Conservation (phyloP, 30 jellyfish, hydroid and myxozoan genomes). For the Nemopilema nomurai region DNA sequence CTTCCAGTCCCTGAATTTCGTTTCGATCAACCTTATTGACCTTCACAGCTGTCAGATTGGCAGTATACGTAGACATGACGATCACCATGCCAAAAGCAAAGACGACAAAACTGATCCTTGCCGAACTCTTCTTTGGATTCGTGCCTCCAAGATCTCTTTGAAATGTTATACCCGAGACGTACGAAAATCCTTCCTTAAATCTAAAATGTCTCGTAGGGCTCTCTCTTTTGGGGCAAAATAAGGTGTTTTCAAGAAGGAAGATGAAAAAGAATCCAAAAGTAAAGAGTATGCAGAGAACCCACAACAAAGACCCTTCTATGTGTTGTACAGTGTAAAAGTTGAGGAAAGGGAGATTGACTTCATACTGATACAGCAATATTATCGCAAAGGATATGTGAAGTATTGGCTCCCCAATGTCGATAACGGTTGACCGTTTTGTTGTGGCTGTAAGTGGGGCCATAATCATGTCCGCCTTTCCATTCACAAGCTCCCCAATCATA, state of each 20-base stretch:
- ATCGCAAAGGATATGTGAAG: conserved; percentile 37
- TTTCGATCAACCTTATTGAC: conserved; percentile 15
- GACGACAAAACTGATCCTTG: conserved; percentile 66
- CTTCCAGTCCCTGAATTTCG: conserved; percentile 61
- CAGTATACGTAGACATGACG: conserved; percentile 83
- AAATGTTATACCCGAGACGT: conserved; percentile 66
- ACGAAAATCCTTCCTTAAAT: conserved; percentile 57
- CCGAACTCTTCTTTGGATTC: conserved; percentile 58
- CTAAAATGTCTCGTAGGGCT: conserved; percentile 5
- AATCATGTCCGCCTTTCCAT: conserved; percentile 59
- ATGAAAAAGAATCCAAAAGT: conserved; percentile 27
- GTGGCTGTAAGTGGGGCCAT: conserved; percentile 62
- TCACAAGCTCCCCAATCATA: conserved; percentile 59
- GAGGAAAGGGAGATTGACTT: conserved; percentile 27
- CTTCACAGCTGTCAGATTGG: conserved; percentile 75
- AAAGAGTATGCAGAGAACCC: conserved; percentile 15
- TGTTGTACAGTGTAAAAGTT: conserved; percentile 54
- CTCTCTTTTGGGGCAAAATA: neutral
- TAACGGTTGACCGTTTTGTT: conserved; percentile 46
- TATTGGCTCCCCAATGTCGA: conserved; percentile 60
- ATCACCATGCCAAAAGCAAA: conserved; percentile 79
- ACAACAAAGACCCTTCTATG: conserved; percentile 8
- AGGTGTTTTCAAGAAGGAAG: conserved; percentile 13
- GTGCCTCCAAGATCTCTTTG: conserved; percentile 87
- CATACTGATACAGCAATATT: neutral